Evolutionary conservation across 2,888 invertebrate species (phyloP), one percentile per base, ranked within the genome.

Genomic region (Drosophila diplacantha): DNA sequence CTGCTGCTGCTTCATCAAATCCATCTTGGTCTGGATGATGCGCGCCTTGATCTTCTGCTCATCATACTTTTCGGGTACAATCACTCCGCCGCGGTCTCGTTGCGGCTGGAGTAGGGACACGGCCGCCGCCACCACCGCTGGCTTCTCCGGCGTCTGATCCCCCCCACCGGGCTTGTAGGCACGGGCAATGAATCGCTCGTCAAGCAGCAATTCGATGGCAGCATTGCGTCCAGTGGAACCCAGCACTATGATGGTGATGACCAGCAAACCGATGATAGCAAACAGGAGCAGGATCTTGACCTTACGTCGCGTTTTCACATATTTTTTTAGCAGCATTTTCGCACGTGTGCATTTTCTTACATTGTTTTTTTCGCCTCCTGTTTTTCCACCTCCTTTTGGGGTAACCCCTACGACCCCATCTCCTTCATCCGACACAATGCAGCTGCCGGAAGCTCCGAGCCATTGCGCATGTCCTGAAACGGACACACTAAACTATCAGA

Each of bases 41-140:
- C 88, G 85, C 22, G 85, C 75, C 73, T 87, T 88, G 26, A 88
- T 74, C 72, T 86, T 86, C 35, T 83, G 85, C 70, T 89, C 88
- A 59, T 89, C 86, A 59, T 88, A 89, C 67, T 88, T 88, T 66
- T 89, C 89, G 7, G 87, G 87, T 71, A 88, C 84, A 67, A 88
- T 86, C 41, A 86, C 66, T 29, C 85, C 86, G 66, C 85, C 86
- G 67, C 81, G 73, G 50, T 85, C 80, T n/a, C 85, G 76, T 22
- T 73, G 80, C 14, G 83, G 64, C 51, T 84, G 74, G 29, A 84
- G 39, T 44, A 85, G 20, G 3, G 71, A 65, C n/a, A 67, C 69
- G 2, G 77, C 24, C n/a, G 41, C 53, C 38, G 50, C 62, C 5
- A 68, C 63, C 29, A 11, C 18, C 0, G 34, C 46, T 37, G 60